Base-by-base conservation (phyloP, 2,113 vertebrate species). In the Protobothrops flavoviridis region DNA sequence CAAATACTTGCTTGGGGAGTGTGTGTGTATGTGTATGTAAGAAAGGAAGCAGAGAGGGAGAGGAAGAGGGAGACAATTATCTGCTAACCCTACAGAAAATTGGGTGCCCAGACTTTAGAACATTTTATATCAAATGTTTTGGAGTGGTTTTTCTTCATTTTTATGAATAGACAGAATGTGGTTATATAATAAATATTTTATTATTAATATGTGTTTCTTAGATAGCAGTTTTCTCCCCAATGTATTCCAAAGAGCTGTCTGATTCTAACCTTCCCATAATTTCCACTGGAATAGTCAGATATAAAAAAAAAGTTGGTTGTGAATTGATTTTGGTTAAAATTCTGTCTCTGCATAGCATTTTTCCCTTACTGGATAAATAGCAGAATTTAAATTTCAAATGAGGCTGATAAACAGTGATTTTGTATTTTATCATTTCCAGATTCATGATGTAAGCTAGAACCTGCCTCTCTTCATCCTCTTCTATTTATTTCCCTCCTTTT, bases 241-340 rank as follows among this genome's bases (percentile, higher is more conserved):
- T 29, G 69, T 93, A 91, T 89, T 94, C 93, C 92, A 94, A 43
- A 86, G 85, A 90, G 94, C 13, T 88, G 64, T 94, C 29, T 0
- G 92, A 94, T 89, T 45, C 92, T 95, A 57, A 88, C 61, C 86
- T 88, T 95, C 93, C 93, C 21, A 4, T 9, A 29, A 95, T 64
- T 95, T 90, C 92, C 94, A 7, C 64, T 95, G 45, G 95, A 94
- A 94, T 50, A 91, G 61, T 92, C 87, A 96, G 64, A 93, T 48
- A n/a, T 61, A 61, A n/a, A 87, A 57, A 57, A 92, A 89, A 89
- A 39, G n/a, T 45, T 5, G 0, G 91, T 1, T 95, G 0, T 87
- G 94, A 96, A 93, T 94, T 91, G 96, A 97, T 94, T 95, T 90
- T 95, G 12, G 91, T 95, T 95, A 86, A 95, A 96, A 91, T 93